Conservation (phyloP, 2,888 invertebrate species). For the Ochlodes sylvanus region DNA sequence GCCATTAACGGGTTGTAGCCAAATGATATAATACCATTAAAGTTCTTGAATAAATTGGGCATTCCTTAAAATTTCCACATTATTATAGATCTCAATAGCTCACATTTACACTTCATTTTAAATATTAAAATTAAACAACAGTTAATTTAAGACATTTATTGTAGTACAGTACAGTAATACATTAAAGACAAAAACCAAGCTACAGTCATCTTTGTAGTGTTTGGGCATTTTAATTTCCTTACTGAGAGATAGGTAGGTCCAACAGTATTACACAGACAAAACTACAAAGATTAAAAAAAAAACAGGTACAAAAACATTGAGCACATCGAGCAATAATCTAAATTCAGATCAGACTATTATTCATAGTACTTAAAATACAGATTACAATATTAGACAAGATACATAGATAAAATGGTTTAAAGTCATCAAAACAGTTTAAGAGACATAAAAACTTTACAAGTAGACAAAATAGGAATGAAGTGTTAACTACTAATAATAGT, state of each 20-base stretch:
- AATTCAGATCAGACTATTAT: constrained; percentile 20
- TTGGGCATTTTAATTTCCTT: background rate
- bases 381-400: background rate
- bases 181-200: constrained; percentile 16
- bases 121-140: background rate
- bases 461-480: constrained; percentile 15
- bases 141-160: constrained; percentile 4
- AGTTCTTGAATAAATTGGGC: no score
- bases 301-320: constrained; percentile 36
- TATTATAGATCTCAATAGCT: no score
- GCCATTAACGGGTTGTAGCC: no score
- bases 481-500: background rate
- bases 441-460: constrained; percentile 1
- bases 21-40: no score
- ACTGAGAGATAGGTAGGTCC: background rate
- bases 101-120: no score
- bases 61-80: no score
- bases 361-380: constrained; percentile 5
- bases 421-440: background rate
- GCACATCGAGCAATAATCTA: constrained; percentile 25
- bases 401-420: background rate
- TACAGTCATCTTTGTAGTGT: constrained; percentile 1
- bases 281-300: constrained; percentile 11
- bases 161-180: constrained; percentile 5
- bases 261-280: background rate